Conservation (phyloP, 1,140 invertebrate genomes). For the Spodoptera frugiperda region DNA sequence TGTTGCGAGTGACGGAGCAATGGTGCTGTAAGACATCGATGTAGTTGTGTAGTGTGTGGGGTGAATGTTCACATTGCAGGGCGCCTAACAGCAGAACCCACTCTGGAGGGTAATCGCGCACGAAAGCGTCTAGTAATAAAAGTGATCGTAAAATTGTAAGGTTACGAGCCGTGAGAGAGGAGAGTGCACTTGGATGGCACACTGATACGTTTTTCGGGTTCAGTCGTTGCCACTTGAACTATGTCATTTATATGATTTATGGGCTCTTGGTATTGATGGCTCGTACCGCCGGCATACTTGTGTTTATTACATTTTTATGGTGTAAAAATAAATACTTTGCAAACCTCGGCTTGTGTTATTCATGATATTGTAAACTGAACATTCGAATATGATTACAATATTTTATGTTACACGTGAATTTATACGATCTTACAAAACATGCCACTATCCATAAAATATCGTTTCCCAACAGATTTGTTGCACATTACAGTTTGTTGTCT, state of each 20-base stretch:
- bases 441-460: too few relatives aligned
- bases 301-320: conserved; percentile 40
- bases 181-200: conserved; percentile 81
- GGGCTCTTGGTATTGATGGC: conserved; percentile 67
- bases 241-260: conserved; percentile 69
- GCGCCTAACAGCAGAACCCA: conserved; percentile 83
- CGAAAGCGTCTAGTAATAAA: conserved; percentile 85
- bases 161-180: conserved; percentile 81
- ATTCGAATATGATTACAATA: too few relatives aligned
- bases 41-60: conserved; percentile 48
- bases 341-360: too few relatives aligned
- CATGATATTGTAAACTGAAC: too few relatives aligned
- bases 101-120: conserved; percentile 84
- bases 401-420: too few relatives aligned
- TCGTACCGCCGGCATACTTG: conserved; percentile 35
- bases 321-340: not conserved
- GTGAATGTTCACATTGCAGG: conserved; percentile 65
- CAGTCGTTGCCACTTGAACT: conserved; percentile 59
- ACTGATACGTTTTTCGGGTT: conserved; percentile 73
- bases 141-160: conserved; percentile 84
- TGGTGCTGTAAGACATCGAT: conserved; percentile 51
- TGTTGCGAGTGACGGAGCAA: conserved; percentile 46
- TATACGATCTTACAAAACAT: too few relatives aligned
- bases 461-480: too few relatives aligned
- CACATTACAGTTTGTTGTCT: too few relatives aligned